Conservation (phyloP, 2,888 invertebrate genomes). For the Amiota mariae region DNA sequence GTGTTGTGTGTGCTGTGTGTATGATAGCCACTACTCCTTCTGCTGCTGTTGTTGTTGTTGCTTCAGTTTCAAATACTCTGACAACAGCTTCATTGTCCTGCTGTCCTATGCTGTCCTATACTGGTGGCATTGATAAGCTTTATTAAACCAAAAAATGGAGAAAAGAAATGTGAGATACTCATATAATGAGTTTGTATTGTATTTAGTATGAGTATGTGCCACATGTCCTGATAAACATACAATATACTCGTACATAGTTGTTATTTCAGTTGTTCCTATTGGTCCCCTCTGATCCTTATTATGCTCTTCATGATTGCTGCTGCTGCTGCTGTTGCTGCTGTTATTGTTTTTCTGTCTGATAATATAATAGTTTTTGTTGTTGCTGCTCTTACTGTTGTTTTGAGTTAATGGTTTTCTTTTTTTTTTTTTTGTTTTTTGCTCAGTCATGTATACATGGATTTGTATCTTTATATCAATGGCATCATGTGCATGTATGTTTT, state of each 20-base stretch:
- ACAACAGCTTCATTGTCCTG: conserved; percentile 44
- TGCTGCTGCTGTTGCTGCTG: conserved; percentile 24
- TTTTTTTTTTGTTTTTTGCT: no score
- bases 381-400: not conserved
- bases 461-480: no score
- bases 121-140: conserved; percentile 61
- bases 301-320: not conserved
- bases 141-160: conserved; percentile 55
- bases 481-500: not conserved
- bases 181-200: conserved; percentile 19
- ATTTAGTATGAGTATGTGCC: not conserved
- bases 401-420: conserved; percentile 20
- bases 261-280: conserved; percentile 4
- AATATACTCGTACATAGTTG: not conserved
- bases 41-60: not conserved
- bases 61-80: conserved; percentile 27
- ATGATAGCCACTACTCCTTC: not conserved
- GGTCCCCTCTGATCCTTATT: not conserved
- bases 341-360: conserved; percentile 7
- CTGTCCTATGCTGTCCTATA: not conserved
- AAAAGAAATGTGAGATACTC: not conserved
- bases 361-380: conserved; percentile 8
- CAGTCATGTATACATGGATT: not conserved
- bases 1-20: conserved; percentile 26
- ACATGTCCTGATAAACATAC: no score